phyloP scores from a whole-genome alignment of 2,797 vertebrate species.

The Dryobates pubescens region DNA sequence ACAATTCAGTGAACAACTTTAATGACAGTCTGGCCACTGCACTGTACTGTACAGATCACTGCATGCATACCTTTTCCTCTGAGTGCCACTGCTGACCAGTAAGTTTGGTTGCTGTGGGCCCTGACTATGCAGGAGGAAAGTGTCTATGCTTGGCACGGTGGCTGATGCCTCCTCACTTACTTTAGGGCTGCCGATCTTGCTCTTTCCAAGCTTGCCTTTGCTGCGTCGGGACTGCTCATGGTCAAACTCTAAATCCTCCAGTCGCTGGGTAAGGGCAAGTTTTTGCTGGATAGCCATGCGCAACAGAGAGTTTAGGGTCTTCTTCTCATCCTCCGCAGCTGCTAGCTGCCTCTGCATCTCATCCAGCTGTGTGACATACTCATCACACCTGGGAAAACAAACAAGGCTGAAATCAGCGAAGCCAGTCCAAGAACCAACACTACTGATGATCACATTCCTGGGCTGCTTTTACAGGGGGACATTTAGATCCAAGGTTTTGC shows the following conservation, averaged over 20 bases:
- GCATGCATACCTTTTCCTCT: slow-evolving; percentile 88
- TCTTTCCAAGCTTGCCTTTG: slow-evolving; percentile 92
- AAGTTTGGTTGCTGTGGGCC: slow-evolving; percentile 86
- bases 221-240: slow-evolving; percentile 92
- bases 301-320: slow-evolving; percentile 96
- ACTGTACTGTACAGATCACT: slow-evolving; percentile 77
- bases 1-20: slow-evolving; percentile 65
- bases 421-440: fast-evolving
- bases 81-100: slow-evolving; percentile 84
- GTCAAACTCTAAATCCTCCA: slow-evolving; percentile 99
- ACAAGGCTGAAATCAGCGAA: background rate
- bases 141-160: slow-evolving; percentile 83
- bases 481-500: background rate
- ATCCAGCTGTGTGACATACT: slow-evolving; percentile 95
- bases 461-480: background rate
- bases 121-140: slow-evolving; percentile 85
- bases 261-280: slow-evolving; percentile 93
- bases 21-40: slow-evolving; percentile 75
- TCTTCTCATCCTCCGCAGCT: slow-evolving; percentile 99
- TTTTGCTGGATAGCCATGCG: slow-evolving; percentile 99
- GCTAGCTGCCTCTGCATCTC: slow-evolving; percentile 99
- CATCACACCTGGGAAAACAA: slow-evolving; percentile 88
- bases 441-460: fast-evolving
- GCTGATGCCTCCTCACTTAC: slow-evolving; percentile 89
- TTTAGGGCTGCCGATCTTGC: slow-evolving; percentile 95